Percentiles rank a stretch among this genome's conserved stretches.
These are phyloP conservation scores for Hydrolagus affinis DNA, from an alignment of 2,113 vertebrate species.

Conservation along the genomic window DNA sequence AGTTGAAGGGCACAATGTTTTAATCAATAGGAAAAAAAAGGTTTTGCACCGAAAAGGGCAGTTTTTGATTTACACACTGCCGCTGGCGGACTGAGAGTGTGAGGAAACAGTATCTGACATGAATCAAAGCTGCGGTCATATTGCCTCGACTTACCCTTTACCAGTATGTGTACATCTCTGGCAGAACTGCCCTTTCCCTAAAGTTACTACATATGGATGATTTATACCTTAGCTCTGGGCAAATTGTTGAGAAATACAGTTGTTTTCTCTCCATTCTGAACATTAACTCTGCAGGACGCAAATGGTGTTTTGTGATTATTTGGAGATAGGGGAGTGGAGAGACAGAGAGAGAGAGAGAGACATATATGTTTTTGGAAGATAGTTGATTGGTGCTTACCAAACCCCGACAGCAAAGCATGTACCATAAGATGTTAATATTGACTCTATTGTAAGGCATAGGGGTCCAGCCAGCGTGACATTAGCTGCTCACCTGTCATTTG, in stretches of 20 bases:
- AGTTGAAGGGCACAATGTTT: conserved; percentile 27
- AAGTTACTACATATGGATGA: conserved; percentile 31
- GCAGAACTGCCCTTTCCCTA: conserved; percentile 27
- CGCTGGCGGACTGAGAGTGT: conserved; percentile 3
- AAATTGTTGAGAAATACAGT: not conserved
- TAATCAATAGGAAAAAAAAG: conserved; percentile 29
- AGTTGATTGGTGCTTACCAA: not conserved
- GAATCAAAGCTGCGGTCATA: conserved; percentile 27
- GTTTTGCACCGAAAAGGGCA: conserved; percentile 25
- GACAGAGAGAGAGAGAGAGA: too few relatives aligned
- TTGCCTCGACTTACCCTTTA: conserved; percentile 32
- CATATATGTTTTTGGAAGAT: too few relatives aligned
- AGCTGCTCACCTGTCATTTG: too few relatives aligned
- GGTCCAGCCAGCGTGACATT: too few relatives aligned
- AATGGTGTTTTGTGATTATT: not conserved
- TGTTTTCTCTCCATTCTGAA: not conserved
- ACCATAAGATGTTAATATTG: not conserved
- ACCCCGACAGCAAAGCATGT: not conserved
- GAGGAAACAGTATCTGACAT: conserved; percentile 26
- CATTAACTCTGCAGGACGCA: not conserved
- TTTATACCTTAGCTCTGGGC: conserved; percentile 23
- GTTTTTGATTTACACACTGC: conserved; percentile 29
- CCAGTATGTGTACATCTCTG: conserved; percentile 20
- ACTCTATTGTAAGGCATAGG: not conserved
- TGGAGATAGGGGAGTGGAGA: too few relatives aligned